Evolutionary conservation across 2,797 vertebrate species (phyloP).

Genomic region (Epinephelus coioides): DNA sequence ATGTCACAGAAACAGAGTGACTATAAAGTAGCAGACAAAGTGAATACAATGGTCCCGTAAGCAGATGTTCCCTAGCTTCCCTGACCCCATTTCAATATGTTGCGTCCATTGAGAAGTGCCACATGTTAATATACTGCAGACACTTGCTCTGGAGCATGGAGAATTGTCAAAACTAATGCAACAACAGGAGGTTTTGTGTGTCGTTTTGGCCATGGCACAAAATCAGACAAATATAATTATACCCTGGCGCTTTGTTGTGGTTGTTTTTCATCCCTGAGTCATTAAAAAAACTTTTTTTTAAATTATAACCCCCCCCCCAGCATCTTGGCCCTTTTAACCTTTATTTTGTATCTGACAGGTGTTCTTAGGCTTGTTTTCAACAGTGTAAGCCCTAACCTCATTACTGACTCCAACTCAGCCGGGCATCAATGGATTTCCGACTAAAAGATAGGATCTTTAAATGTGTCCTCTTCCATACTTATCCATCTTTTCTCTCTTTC

Average conservation of each 20-base stretch:
- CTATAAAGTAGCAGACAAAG: conserved; percentile 65
- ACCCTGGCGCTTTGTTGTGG: neutral
- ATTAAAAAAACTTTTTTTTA: neutral
- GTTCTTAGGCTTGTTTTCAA: conserved; percentile 17
- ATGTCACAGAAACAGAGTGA: conserved; percentile 66
- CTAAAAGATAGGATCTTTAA: conserved; percentile 33
- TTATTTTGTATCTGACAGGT: conserved; percentile 23
- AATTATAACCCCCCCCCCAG: neutral
- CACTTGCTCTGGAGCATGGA: conserved; percentile 23
- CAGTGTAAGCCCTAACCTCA: conserved; percentile 23
- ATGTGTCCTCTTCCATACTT: conserved; percentile 13
- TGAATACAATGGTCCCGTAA: conserved; percentile 44
- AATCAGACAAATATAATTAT: conserved; percentile 26
- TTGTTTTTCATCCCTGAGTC: conserved; percentile 20
- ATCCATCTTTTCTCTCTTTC: conserved; percentile 37
- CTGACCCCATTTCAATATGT: conserved; percentile 60
- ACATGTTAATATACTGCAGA: conserved; percentile 53
- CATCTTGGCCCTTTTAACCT: conserved; percentile 3
- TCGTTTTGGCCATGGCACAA: neutral
- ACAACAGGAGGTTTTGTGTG: conserved; percentile 7
- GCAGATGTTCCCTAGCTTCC: conserved; percentile 61
- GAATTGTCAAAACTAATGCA: conserved; percentile 26
- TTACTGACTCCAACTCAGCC: conserved; percentile 14
- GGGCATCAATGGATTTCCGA: conserved; percentile 24
- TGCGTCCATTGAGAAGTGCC: conserved; percentile 51